phyloP scores from a whole-genome alignment of 2,888 invertebrate species.

The Mycalesis mineus region DNA sequence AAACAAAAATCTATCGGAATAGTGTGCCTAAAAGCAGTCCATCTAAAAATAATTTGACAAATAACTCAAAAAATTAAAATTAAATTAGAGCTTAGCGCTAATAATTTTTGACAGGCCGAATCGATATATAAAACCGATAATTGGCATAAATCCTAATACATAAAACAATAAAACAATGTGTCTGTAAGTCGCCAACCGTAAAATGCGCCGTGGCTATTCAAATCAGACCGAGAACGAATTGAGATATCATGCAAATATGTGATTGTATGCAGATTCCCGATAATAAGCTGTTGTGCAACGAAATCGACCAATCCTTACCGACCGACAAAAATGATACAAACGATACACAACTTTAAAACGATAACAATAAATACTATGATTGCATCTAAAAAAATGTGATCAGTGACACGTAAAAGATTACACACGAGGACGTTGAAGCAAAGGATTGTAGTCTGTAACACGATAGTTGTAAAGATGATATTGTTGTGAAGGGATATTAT shows the following conservation, averaged over 20 bases:
- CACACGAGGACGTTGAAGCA: neutral
- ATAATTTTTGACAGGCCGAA: too few relatives aligned
- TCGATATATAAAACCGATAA: neutral
- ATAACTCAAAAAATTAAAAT: too few relatives aligned
- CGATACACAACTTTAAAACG: conserved; percentile 17
- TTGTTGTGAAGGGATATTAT: conserved; percentile 10
- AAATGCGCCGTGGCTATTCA: conserved; percentile 49
- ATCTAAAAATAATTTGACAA: too few relatives aligned
- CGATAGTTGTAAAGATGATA: conserved; percentile 14
- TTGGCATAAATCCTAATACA: conserved; percentile 13
- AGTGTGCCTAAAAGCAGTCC: too few relatives aligned
- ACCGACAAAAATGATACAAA: conserved; percentile 8
- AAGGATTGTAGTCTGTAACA: conserved; percentile 11
- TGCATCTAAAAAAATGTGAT: neutral
- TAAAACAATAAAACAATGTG: conserved; percentile 25
- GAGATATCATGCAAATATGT: conserved; percentile 76
- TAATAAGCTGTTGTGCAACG: conserved; percentile 60
- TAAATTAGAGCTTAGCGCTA: too few relatives aligned
- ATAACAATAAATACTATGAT: conserved; percentile 5
- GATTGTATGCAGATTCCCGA: conserved; percentile 75
- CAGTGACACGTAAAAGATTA: conserved; percentile 8
- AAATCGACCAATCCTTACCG: conserved; percentile 44
- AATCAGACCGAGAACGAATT: conserved; percentile 67
- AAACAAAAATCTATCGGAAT: too few relatives aligned
- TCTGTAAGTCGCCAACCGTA: conserved; percentile 41